phyloP scores from a whole-genome alignment of 2,797 vertebrate genomes.

The Mormyrus proboscirostris region DNA sequence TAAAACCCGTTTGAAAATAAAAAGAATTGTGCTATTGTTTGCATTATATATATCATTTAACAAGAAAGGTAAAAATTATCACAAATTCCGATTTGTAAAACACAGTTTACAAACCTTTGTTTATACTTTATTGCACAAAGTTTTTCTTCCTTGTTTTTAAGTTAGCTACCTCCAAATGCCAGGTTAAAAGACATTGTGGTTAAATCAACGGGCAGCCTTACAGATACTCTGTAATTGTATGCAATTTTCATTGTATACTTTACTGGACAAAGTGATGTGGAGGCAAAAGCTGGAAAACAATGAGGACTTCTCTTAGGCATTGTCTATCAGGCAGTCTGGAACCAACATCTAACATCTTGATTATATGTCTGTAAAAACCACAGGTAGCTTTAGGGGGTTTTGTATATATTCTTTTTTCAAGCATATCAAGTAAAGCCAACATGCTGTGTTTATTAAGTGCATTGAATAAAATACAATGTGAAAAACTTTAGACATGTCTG shows the following conservation, averaged over 20 bases:
- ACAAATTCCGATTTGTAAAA: background rate
- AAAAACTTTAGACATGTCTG: slow-evolving; percentile 25
- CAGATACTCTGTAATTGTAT: slow-evolving; percentile 16
- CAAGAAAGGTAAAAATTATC: background rate
- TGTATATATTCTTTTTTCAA: slow-evolving; percentile 44
- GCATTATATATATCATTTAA: background rate
- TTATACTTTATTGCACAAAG: background rate
- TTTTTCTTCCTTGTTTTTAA: background rate
- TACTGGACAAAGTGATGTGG: slow-evolving; percentile 54
- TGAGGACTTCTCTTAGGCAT: slow-evolving; percentile 35
- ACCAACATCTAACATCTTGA: slow-evolving; percentile 58
- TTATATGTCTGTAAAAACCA: slow-evolving; percentile 67
- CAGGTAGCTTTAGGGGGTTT: slow-evolving; percentile 49
- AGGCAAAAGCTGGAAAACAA: slow-evolving; percentile 41
- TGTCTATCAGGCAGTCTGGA: slow-evolving; percentile 48
- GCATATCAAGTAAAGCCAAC: slow-evolving; percentile 51
- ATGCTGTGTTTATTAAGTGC: slow-evolving; percentile 40
- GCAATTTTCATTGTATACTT: slow-evolving; percentile 31
- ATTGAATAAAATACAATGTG: slow-evolving; percentile 27
- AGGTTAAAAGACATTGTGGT: background rate
- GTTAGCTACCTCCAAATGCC: background rate
- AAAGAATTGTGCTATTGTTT: background rate
- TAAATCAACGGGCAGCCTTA: background rate
- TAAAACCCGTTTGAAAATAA: background rate
- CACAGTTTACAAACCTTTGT: background rate